Base-by-base conservation (phyloP, 2,888 invertebrate genomes). In the Spilarctia lutea region DNA sequence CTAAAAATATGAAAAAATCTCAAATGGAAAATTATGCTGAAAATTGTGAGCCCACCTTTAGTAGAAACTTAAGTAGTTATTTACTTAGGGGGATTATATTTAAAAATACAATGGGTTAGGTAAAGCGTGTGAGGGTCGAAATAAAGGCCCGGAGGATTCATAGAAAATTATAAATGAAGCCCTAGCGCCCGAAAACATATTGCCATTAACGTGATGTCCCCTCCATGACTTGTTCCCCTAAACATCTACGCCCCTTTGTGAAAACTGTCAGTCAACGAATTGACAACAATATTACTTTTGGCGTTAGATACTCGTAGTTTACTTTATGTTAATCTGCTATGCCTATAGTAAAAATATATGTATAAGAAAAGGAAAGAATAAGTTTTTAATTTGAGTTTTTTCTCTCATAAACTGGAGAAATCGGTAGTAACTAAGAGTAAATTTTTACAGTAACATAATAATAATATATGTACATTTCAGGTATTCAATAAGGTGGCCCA, bases 181-280 rank as follows among this genome's bases (percentile, higher is more conserved):
- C 33, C 39, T 39, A 71, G 42, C 68, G 63, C 73, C 20, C 30
- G 69, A 80, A 77, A 80, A 80, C 70, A 67, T 63, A 71, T 76
- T 63, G 73, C 77, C 82, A 82, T 83, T 83, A 89, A 90, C 87
- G 89, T 89, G 90, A 87, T 84, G 88, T 87, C 85, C 85, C 85
- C 89, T 88, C 89, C 86, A 82, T 78, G 73, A 71, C 75, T 75
- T 70, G 78, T 82, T 80, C 88, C 88, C 88, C 85, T 81, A 63
- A 65, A 33, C 45, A 30, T 33, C 84, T 71, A 86, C 91, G 88
- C 90, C 91, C 89, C 85, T 81, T 85, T 89, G 88, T 90, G 89
- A 91, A 86, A 89, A 86, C 88, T 90, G 91, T 87, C 90, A 89
- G 85, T 87, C 83, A 86, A 81, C 82, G 82, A 85, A 87, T 87